Evolutionary conservation across 2,888 invertebrate genomes (phyloP).

Genomic region (Lissonota sp.): DNA sequence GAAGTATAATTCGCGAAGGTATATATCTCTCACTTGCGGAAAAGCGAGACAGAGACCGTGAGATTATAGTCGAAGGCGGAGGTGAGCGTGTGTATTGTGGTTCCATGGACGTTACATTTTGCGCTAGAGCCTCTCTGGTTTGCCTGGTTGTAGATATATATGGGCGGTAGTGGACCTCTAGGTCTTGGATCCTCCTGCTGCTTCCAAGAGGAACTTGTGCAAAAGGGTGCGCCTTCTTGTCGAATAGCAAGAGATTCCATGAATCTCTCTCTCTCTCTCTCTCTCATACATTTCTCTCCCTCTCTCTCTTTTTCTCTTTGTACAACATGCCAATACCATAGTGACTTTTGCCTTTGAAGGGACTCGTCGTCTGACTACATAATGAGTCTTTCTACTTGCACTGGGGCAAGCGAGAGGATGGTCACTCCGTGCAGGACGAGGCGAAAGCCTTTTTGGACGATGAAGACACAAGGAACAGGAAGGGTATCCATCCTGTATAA

Average conservation of each 20-base stretch:
- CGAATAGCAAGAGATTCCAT: slow-evolving; percentile 23
- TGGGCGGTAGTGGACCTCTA: slow-evolving; percentile 20
- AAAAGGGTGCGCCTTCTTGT: background rate
- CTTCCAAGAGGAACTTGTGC: background rate
- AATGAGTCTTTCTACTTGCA: slow-evolving; percentile 75
- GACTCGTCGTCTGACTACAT: slow-evolving; percentile 71
- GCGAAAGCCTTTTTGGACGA: no score
- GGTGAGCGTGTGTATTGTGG: background rate
- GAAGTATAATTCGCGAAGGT: background rate
- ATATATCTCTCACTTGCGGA: background rate
- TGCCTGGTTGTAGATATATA: slow-evolving; percentile 1
- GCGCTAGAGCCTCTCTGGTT: background rate
- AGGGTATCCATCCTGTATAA: slow-evolving; percentile 12
- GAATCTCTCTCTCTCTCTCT: background rate
- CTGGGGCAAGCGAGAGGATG: background rate
- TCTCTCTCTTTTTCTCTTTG: slow-evolving; percentile 11
- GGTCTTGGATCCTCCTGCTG: background rate
- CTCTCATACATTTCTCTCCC: slow-evolving; percentile 10
- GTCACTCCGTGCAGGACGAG: background rate
- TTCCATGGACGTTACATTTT: background rate
- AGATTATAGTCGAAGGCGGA: no score
- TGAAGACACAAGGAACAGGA: slow-evolving; percentile 3
- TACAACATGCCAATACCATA: slow-evolving; percentile 32
- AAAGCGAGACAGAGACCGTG: background rate
- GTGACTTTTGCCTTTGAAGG: slow-evolving; percentile 70